Evolutionary conservation across 2,888 invertebrate genomes (phyloP), one percentile per base, ranked within the genome.

Genomic region (Pyrrhia umbra): DNA sequence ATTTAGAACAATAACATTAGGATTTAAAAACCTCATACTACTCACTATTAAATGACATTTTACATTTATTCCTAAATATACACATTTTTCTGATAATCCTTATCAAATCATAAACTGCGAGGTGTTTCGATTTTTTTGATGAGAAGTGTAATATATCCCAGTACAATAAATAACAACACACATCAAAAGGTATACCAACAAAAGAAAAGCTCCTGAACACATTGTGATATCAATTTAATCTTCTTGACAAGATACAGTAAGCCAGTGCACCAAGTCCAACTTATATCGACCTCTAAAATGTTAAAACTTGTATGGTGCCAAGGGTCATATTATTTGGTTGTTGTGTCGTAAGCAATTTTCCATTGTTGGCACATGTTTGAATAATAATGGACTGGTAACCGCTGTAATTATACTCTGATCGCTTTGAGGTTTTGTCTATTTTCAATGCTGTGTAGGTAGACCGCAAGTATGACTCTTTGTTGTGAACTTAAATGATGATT

Each of bases 221-320:
- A 58, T 51, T 30, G 13, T 65, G 40, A 58, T 69, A 49, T 52
- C 54, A 64, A 75, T 45, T 18, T 69, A 74, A 75, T 75, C 57
- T 55, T 43, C 46, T 39, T 58, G 30, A 18, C 47, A 68, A 50
- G 46, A 55, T 23, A 15, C 20, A 13, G 5, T 52, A 54, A 63
- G 42, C 37, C 39, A 8, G 13, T 21, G 47, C 45, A 42, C 18
- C 0, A 6, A 1, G 0, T 0, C 60, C 50, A 56, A 6, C 20
- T 15, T 23, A 58, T 9, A 6, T 4, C 18, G 50, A 63, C 42
- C 72, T 49, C 20, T 27, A 6, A 25, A 45, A 16, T 16, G 6
- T 13, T 25, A 8, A 20, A 3, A 2, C 6, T 8, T 0, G 8
- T 0, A 59, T 16, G 3, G 15, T 18, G 6, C 13, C n/a, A 50